Base-by-base conservation (phyloP, 2,113 vertebrate genomes). In the Grallaria varia region DNA sequence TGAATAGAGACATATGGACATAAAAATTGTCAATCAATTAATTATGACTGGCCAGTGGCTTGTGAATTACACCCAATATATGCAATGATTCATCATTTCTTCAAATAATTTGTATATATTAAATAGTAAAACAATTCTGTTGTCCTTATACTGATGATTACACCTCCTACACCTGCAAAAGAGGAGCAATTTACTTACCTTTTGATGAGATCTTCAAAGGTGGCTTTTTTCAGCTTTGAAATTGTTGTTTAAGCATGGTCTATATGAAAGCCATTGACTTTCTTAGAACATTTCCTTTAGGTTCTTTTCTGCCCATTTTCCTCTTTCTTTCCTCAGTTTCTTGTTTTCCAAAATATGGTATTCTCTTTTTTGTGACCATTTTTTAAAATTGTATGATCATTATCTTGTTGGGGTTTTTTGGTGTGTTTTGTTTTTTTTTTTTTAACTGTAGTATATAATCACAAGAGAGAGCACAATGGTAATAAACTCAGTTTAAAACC, bases 1-100 rank as follows among this genome's bases (percentile, higher is more conserved):
- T 90, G 93, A 96, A 86, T 47, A 84, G 83, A 74, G 77, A 91
- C 83, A 83, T 40, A 31, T 87, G 50, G 76, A 95, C 90, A 92
- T 79, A 89, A 90, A 77, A 24, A 40, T 76, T 59, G 49, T 60
- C 89, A 90, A 53, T 60, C 82, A 94, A 80, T 93, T 77, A 89
- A 83, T n/a, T 10, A 30, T 35, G 62, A 66, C 24, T 62, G 30
- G 23, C 30, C 74, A 56, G n/a, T 56, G 53, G 14, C 66, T 64
- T 79, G 58, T 68, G 62, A 55, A 39, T 71, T 83, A 58, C 12
- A 66, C 10, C 12, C 23, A 47, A 49, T 63, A 62, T 24, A 44
- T 31, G 18, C 18, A 64, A 80, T 9, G 37, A 84, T 52, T 62
- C n/a, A 47, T 35, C 55, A 72, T 13, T 33, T 33, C 74, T 59